These are phyloP conservation scores for Agrilus planipennis DNA, from an alignment of 1,140 invertebrate species.

Conservation along the genomic window DNA sequence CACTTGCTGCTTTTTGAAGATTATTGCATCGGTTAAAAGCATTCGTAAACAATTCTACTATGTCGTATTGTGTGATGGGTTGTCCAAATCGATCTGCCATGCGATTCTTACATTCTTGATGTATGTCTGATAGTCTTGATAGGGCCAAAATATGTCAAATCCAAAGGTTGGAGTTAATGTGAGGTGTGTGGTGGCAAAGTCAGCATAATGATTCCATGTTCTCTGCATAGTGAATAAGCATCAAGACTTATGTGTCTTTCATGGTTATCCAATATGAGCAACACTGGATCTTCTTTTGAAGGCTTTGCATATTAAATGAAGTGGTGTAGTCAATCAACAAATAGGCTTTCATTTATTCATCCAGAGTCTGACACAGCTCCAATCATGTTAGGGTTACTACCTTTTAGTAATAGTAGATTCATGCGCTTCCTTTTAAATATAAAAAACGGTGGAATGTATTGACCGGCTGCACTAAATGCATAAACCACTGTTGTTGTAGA, in stretches of 20 bases:
- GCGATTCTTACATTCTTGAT: too few relatives aligned
- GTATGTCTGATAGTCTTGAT: not conserved
- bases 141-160: not conserved
- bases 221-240: conserved; percentile 12
- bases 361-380: not conserved
- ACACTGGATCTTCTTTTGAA: conserved; percentile 5
- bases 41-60: too few relatives aligned
- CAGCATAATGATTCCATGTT: conserved; percentile 19
- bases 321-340: not conserved
- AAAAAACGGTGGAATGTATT: conserved; percentile 20
- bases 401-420: conserved; percentile 2
- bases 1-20: too few relatives aligned
- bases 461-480: conserved; percentile 23
- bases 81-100: too few relatives aligned
- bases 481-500: conserved; percentile 22
- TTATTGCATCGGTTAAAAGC: too few relatives aligned
- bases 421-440: conserved; percentile 20
- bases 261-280: conserved; percentile 12
- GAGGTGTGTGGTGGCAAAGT: conserved; percentile 27
- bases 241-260: conserved; percentile 1
- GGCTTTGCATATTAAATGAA: conserved; percentile 33
- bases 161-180: conserved; percentile 22
- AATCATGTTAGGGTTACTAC: not conserved
- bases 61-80: too few relatives aligned
- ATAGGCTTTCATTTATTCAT: conserved; percentile 1